Evolutionary conservation across 2,888 invertebrate species (phyloP), one percentile per base, ranked within the genome.

Genomic region (Perizoma affinitatum): DNA sequence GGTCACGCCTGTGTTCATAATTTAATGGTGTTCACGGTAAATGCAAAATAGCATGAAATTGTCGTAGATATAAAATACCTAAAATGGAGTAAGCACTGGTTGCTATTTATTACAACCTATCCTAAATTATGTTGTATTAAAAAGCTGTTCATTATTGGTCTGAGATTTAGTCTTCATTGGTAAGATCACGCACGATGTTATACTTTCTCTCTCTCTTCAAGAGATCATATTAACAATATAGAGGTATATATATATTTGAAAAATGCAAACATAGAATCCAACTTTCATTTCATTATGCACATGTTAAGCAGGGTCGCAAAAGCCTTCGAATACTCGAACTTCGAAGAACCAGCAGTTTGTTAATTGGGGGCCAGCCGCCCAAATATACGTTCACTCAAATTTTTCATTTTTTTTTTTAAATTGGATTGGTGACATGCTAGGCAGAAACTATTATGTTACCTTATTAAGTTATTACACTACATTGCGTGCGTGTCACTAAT

Each of bases 401-500:
- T 2, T 1, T 57, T 35, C 35, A 40, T 41, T 48, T 44, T 50
- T 54, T 50, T 34, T 50, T 46, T 50, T 22, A 22, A 22, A 51
- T 49, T 51, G 45, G 55, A 54, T 53, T 54, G n/a, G n/a, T n/a
- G n/a, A 51, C 58, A 11, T 51, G 41, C 61, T 67, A 69, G 65
- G 65, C 57, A 50, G 65, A 61, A 54, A 34, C 64, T 63, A 71
- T 72, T 75, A 66, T 76, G 22, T 74, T 73, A 74, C 52, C 73
- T 75, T 63, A 68, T 74, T 73, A 74, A 51, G 73, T 75, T 63
- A 68, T 69, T 71, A 76, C 71, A 74, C 63, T 57, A 63, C 72
- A 72, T 74, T 65, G 78, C 77, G 79, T 80, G 78, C 78, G 74
- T 52, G 73, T 66, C 60, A 54, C 51, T 74, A 55, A 40, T 8